Evolutionary conservation across 2,888 invertebrate genomes (phyloP), one percentile per base, ranked within the genome.

Genomic region (Ceriagrion tenellum): DNA sequence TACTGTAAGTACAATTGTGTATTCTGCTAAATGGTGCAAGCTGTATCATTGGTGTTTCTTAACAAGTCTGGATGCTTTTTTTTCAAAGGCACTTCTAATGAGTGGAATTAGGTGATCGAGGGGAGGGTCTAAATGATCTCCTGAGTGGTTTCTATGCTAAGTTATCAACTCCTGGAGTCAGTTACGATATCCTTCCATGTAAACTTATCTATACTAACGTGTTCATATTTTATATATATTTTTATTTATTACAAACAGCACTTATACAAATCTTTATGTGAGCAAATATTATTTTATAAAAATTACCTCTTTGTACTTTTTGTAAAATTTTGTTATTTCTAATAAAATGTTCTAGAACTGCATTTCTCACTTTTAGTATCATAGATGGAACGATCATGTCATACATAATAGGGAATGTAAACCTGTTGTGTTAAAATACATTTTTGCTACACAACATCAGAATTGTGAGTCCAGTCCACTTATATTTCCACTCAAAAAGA

Each of bases 221-320:
- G 81, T 81, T 81, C 35, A 81, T 35, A 81, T 81, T 81, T 81
- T 35, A 81, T 81, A 81, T 47, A 47, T 47, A 47, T 47, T 30
- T 30, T 81, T 81, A 81, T 81, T 81, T 81, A 81, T 81, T 81
- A 35, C 16, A 81, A 35, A 81, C 81, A 81, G 81, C 35, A 81
- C 81, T 81, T 81, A 81, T 35, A 81, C 30, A 81, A 35, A 81
- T 81, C 12, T 81, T 81, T 81, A n/a, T 69, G 35, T 81, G 81
- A 81, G 81, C 35, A 35, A 81, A 35, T 81, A 30, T 81, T 81
- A 81, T 81, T 81, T 81, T 81, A 81, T 81, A 26, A 81, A 47
- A 30, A 35, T 16, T 81, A 81, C 81, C 13, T 35, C 81, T 81
- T 81, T 81, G 81, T 81, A 81, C 81, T 81, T 81, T 69, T 81